These are phyloP conservation scores for Pedetes capensis DNA, from an alignment of 2,113 vertebrate species.

Conservation along the genomic window DNA sequence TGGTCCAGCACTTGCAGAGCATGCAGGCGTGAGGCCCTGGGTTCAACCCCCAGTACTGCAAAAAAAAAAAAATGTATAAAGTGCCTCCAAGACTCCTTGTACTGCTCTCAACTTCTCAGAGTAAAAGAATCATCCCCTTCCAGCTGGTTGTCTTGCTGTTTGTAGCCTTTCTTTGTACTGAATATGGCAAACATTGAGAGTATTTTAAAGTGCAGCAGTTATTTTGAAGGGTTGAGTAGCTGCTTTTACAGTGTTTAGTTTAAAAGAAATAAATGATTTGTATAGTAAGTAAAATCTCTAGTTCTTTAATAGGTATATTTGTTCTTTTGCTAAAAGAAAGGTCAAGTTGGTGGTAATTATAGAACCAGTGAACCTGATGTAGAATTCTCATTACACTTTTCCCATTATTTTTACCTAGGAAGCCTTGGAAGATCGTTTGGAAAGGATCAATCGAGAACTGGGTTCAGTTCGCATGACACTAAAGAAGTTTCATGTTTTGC, in stretches of 20 bases:
- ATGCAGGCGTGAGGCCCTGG: no score
- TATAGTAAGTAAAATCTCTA: neutral
- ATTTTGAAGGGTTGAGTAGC: neutral
- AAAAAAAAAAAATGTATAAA: neutral
- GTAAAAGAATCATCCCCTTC: neutral
- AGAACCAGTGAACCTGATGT: neutral
- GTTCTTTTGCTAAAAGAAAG: neutral
- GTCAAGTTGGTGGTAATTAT: neutral
- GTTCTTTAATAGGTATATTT: neutral
- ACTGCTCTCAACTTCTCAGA: neutral
- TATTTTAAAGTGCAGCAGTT: neutral
- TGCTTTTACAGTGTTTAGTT: neutral
- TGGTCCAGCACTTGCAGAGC: no score
- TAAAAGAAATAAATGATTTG: neutral
- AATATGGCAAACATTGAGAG: neutral
- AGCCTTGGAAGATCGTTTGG: slow-evolving; percentile 94
- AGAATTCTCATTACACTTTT: neutral
- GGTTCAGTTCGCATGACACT: slow-evolving; percentile 96
- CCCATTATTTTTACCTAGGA: slow-evolving; percentile 83
- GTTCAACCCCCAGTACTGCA: no score
- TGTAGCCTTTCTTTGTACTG: neutral
- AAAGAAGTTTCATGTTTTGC: slow-evolving; percentile 94
- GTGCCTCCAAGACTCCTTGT: neutral
- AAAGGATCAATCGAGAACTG: slow-evolving; percentile 91
- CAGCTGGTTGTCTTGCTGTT: fast-evolving